Percentiles rank a stretch among this genome's conserved stretches.
Conservation (phyloP, 2,888 invertebrate genomes). For the Chirona hameri region DNA sequence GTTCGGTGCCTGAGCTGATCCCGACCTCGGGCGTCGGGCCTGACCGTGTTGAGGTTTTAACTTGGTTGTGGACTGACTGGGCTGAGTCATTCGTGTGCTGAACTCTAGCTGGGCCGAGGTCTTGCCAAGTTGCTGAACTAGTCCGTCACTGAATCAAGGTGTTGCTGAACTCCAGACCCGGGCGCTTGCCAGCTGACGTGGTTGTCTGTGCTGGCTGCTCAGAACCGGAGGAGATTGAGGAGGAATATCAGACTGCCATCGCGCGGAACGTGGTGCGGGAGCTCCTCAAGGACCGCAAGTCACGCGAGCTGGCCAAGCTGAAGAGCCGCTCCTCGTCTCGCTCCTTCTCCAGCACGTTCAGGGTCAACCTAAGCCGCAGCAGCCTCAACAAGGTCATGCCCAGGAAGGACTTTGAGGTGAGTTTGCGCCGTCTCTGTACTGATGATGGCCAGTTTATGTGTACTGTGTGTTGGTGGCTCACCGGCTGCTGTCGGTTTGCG, state of each 20-base stretch:
- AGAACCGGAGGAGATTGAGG: not conserved
- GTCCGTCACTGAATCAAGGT: too few species aligned
- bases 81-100: too few species aligned
- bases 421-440: slow-evolving; percentile 73
- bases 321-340: slow-evolving; percentile 40
- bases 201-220: not conserved
- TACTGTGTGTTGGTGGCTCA: too few species aligned
- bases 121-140: not conserved
- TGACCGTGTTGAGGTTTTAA: too few species aligned
- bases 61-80: too few species aligned
- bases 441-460: slow-evolving; percentile 41
- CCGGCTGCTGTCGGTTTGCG: not conserved
- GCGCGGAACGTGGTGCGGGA: slow-evolving; percentile 9
- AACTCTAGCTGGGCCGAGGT: not conserved
- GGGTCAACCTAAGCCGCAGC: slow-evolving; percentile 68
- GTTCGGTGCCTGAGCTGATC: too few species aligned
- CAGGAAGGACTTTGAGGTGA: slow-evolving; percentile 70
- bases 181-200: not conserved
- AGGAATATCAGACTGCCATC: slow-evolving; percentile 4
- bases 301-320: slow-evolving; percentile 28
- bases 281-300: slow-evolving; percentile 24
- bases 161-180: not conserved
- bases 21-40: too few species aligned
- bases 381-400: slow-evolving; percentile 54
- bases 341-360: slow-evolving; percentile 39